A percentile compares a stretch with the other conserved stretches of the same genome.
These are phyloP conservation scores for Andrena bicolor DNA, from an alignment of 2,888 invertebrate genomes.

Conservation along the genomic window DNA sequence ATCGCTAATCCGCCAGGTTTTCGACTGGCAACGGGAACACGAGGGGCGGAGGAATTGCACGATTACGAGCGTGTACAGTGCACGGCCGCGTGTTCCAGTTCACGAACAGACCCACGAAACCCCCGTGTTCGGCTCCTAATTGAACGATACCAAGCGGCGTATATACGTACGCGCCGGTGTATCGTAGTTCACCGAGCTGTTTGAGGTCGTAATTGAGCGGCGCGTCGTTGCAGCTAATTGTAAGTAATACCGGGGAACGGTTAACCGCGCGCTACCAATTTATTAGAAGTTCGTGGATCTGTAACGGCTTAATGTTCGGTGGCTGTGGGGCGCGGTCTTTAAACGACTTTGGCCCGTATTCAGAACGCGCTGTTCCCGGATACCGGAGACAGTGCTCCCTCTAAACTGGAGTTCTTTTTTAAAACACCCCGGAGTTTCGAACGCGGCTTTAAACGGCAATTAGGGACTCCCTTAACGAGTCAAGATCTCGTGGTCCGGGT, in stretches of 20 bases:
- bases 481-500: neutral
- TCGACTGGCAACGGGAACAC: neutral
- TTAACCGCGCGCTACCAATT: constrained; percentile 55
- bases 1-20: constrained; percentile 46
- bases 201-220: constrained; percentile 61
- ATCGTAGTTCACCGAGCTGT: constrained; percentile 55
- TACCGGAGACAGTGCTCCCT: neutral
- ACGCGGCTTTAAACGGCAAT: constrained; percentile 35
- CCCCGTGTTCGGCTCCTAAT: constrained; percentile 44
- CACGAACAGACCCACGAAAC: constrained; percentile 20
- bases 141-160: constrained; percentile 48
- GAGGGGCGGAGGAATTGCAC: constrained; percentile 10
- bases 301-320: constrained; percentile 45
- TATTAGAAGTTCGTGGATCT: constrained; percentile 63
- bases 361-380: constrained; percentile 43
- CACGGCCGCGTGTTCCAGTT: constrained; percentile 44
- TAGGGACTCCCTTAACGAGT: constrained; percentile 30
- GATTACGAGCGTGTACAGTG: constrained; percentile 41
- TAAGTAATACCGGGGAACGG: constrained; percentile 56
- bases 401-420: constrained; percentile 13
- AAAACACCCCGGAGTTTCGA: neutral
- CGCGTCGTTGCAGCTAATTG: constrained; percentile 54
- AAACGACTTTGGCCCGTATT: constrained; percentile 62
- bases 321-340: constrained; percentile 44
- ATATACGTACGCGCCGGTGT: constrained; percentile 35